phyloP scores from a whole-genome alignment of 2,888 invertebrate species.

The Panzeria rudis region DNA sequence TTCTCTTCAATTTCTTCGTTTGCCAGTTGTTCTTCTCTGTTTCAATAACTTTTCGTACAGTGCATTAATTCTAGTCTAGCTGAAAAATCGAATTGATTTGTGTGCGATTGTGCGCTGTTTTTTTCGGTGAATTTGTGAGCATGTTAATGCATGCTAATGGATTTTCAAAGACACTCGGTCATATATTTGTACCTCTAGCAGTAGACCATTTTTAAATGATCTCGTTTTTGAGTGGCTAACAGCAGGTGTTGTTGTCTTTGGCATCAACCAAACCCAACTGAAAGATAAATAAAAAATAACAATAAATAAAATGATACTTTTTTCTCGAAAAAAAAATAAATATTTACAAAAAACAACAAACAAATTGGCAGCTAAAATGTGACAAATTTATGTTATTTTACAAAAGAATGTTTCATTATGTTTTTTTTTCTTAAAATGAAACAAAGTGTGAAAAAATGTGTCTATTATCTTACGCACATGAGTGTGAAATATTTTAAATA shows the following conservation, averaged over 20 bases:
- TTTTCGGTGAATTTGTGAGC: conserved; percentile 35
- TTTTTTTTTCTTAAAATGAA: conserved; percentile 35
- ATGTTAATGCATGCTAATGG: conserved; percentile 67
- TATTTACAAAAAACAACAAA: conserved; percentile 62
- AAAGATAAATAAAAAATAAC: conserved; percentile 37
- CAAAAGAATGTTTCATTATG: conserved; percentile 65
- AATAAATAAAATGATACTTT: conserved; percentile 9
- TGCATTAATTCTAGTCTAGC: conserved; percentile 45
- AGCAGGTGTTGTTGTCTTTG: conserved; percentile 71
- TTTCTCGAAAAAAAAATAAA: conserved; percentile 29
- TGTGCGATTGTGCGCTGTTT: conserved; percentile 19
- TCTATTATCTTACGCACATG: conserved; percentile 55
- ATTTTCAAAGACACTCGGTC: conserved; percentile 63
- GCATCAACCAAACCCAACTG: conserved; percentile 52
- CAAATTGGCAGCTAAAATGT: conserved; percentile 73
- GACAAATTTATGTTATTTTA: conserved; percentile 73
- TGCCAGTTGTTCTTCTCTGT: background rate
- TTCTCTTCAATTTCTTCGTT: background rate
- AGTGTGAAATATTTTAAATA: conserved; percentile 38
- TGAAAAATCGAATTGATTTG: conserved; percentile 62
- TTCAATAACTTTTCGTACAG: background rate
- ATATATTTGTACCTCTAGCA: conserved; percentile 8
- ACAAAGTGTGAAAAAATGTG: conserved; percentile 69
- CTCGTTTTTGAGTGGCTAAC: conserved; percentile 70
- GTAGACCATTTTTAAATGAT: conserved; percentile 66